Percentiles rank a stretch among this genome's conserved stretches.
These are phyloP conservation scores for Hyperopisus bebe DNA, from an alignment of 2,113 vertebrate genomes.

Conservation along the genomic window DNA sequence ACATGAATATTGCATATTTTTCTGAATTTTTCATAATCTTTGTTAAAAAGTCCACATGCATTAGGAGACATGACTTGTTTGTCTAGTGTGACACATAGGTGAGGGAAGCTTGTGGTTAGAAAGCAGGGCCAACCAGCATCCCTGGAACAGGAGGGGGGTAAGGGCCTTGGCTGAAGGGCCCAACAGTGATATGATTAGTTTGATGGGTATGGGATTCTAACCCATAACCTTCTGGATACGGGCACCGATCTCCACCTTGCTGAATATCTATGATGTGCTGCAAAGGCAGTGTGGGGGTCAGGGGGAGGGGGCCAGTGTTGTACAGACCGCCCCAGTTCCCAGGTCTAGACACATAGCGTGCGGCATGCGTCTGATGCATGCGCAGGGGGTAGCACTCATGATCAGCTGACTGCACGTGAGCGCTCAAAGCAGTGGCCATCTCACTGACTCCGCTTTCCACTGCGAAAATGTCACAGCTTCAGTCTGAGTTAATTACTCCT, in stretches of 20 bases:
- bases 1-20: neutral
- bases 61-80: neutral
- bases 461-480: conserved; percentile 10
- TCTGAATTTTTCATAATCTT: neutral
- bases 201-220: neutral
- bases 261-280: neutral
- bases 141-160: neutral
- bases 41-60: neutral
- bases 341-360: neutral
- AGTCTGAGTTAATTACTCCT: conserved; percentile 11
- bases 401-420: neutral
- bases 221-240: neutral
- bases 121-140: neutral
- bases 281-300: neutral
- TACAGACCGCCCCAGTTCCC: too few species aligned
- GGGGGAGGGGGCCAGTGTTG: neutral
- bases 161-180: neutral
- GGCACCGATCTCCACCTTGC: neutral
- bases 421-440: neutral
- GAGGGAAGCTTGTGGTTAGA: neutral
- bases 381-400: neutral
- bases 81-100: neutral
- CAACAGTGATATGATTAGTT: neutral
- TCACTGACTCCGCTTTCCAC: neutral
- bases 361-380: neutral